phyloP scores from a whole-genome alignment of 2,113 vertebrate species.

The Lepus americanus region DNA sequence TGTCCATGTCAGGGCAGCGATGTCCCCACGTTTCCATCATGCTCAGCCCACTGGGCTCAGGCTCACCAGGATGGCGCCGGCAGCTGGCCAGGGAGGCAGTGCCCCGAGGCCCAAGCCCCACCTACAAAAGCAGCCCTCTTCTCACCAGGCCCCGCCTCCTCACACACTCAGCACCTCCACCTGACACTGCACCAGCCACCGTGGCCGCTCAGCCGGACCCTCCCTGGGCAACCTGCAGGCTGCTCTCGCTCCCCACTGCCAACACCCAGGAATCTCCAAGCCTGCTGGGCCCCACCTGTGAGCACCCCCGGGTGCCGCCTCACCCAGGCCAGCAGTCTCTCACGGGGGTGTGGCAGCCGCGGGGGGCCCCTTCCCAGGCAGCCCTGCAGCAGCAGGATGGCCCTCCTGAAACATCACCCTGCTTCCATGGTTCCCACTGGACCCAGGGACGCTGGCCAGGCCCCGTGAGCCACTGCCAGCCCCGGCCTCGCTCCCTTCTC shows the following conservation, averaged over 20 bases:
- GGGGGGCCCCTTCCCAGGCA: too few species aligned
- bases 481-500: neutral
- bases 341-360: too few species aligned
- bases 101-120: too few species aligned
- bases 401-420: neutral
- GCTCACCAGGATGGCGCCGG: neutral
- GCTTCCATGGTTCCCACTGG: neutral
- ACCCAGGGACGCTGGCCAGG: neutral
- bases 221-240: neutral
- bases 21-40: accelerated
- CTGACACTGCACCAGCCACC: too few species aligned
- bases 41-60: too few species aligned
- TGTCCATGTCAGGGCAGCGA: accelerated
- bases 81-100: too few species aligned
- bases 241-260: too few species aligned
- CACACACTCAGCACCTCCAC: accelerated
- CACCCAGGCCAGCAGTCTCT: neutral
- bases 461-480: neutral
- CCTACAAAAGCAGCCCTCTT: accelerated
- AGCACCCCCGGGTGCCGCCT: neutral
- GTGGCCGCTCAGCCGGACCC: too few species aligned
- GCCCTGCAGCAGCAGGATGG: neutral
- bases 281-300: neutral
- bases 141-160: accelerated
- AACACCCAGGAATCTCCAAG: neutral